Conservation (phyloP, 2,113 vertebrate genomes). For the Otolemur garnettii region DNA sequence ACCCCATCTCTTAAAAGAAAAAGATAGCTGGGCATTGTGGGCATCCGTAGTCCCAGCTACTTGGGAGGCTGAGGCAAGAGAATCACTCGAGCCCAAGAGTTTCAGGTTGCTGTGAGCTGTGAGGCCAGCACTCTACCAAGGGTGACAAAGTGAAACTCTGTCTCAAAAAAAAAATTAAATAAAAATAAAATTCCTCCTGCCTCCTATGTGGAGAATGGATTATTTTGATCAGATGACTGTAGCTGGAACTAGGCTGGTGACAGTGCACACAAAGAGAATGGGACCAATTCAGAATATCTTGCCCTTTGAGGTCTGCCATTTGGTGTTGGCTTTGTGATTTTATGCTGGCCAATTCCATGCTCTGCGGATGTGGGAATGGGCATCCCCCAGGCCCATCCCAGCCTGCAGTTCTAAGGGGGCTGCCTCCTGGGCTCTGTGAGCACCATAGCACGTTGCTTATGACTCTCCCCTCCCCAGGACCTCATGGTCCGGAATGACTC, state of each 20-base stretch:
- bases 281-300: not conserved
- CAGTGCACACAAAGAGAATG: not conserved
- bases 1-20: too few relatives aligned
- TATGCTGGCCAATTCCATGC: not conserved
- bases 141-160: too few relatives aligned
- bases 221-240: not conserved
- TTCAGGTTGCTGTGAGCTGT: too few relatives aligned
- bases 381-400: not conserved
- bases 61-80: too few relatives aligned
- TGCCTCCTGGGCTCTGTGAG: not conserved
- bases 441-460: not conserved
- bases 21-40: too few relatives aligned
- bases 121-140: too few relatives aligned
- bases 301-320: not conserved
- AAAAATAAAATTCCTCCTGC: not conserved
- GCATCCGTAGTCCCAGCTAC: too few relatives aligned
- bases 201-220: not conserved
- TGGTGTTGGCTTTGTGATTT: not conserved
- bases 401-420: not conserved
- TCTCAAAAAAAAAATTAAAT: too few relatives aligned
- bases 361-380: not conserved
- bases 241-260: not conserved
- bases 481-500: constrained; percentile 98
- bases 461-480: constrained; percentile 88
- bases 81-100: too few relatives aligned